Conservation (phyloP, 2,888 invertebrate genomes). For the Chloromyia formosa region DNA sequence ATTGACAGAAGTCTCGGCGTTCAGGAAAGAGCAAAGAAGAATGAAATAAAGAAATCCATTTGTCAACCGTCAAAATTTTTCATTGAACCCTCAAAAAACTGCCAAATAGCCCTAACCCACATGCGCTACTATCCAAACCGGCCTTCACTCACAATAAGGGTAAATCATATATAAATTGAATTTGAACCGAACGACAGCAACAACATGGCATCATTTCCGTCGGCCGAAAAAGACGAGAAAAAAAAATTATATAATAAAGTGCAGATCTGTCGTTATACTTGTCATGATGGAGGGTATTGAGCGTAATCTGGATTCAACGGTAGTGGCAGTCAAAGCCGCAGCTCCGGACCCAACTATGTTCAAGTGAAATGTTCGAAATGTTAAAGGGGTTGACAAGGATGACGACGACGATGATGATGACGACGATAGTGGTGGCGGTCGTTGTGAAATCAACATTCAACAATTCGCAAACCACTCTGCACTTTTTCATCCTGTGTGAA, state of each 20-base stretch:
- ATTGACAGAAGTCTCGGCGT: too few relatives aligned
- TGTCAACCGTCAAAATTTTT: conserved; percentile 25
- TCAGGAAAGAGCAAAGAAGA: neutral
- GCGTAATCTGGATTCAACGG: neutral
- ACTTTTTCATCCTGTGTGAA: conserved; percentile 1
- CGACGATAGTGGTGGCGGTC: too few relatives aligned
- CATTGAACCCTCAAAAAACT: conserved; percentile 23
- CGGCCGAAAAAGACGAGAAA: neutral
- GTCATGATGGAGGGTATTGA: conserved; percentile 20
- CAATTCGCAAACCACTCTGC: neutral
- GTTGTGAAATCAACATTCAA: neutral
- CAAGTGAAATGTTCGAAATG: neutral
- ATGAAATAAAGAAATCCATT: conserved; percentile 20
- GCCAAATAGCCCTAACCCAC: conserved; percentile 14
- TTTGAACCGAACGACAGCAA: conserved; percentile 2
- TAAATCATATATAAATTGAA: conserved; percentile 12
- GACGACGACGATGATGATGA: too few relatives aligned
- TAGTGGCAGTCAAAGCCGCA: too few relatives aligned
- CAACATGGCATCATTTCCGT: neutral
- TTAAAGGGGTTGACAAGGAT: conserved; percentile 10
- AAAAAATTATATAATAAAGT: conserved; percentile 8
- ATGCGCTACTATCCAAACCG: neutral
- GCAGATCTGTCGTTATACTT: conserved; percentile 6
- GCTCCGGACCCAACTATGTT: neutral
- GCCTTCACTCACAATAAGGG: conserved; percentile 13